These are phyloP conservation scores for Scolanthus callimorphus DNA, from an alignment of 92 coral and sea anemone species.

Conservation along the genomic window DNA sequence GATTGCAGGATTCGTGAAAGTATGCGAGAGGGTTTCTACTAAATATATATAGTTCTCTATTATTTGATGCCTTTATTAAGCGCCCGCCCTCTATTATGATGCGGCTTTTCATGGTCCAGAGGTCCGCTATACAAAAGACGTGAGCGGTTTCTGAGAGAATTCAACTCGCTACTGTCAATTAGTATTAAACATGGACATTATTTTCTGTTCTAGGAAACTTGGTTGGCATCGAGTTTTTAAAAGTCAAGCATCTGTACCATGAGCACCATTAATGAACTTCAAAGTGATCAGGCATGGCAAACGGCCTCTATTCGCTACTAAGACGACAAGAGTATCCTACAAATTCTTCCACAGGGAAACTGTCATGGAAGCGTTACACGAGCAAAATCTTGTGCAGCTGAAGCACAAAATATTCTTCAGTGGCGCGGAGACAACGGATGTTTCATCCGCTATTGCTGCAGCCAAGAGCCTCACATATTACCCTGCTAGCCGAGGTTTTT, in stretches of 20 bases:
- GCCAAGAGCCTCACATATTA: neutral
- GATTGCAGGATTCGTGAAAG: no score
- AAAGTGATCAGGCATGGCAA: neutral
- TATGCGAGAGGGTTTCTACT: no score
- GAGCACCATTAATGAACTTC: neutral
- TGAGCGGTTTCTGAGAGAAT: no score
- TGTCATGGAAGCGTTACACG: neutral
- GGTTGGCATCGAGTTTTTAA: neutral
- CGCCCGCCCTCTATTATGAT: no score
- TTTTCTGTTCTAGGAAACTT: constrained; percentile 3
- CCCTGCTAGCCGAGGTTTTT: no score
- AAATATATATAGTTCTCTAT: no score
- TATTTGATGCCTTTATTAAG: no score
- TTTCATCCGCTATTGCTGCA: neutral
- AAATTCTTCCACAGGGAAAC: neutral
- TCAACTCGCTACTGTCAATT: no score
- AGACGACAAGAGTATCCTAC: constrained; percentile 1
- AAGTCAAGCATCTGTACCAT: no score
- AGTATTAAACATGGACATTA: no score
- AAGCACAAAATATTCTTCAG: neutral
- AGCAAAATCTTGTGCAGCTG: neutral
- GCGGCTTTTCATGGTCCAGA: no score
- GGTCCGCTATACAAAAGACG: no score
- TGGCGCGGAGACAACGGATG: neutral
- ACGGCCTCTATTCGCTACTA: constrained; percentile 2